A percentile compares a stretch with the other conserved stretches of the same genome.
phyloP scores from a whole-genome alignment of 2,797 vertebrate species.

The Pipistrellus pipistrellus region DNA sequence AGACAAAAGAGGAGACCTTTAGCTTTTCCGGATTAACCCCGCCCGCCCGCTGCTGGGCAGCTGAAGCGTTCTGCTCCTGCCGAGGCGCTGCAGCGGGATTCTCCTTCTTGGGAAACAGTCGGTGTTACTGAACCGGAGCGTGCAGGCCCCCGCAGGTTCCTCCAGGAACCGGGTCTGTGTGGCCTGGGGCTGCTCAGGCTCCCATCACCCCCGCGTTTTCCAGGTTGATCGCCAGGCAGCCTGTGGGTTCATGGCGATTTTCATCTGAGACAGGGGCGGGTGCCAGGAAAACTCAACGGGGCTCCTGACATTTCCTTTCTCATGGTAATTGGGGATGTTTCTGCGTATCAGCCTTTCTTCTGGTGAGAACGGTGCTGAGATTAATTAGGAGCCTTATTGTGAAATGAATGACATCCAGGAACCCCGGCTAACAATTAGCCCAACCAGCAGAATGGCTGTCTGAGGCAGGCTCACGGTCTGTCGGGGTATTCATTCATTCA shows the following conservation, averaged over 20 bases:
- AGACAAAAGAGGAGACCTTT: conserved; percentile 67
- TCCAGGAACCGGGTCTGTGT: neutral
- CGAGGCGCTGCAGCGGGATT: neutral
- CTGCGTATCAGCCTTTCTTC: conserved; percentile 86
- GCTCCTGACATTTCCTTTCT: conserved; percentile 82
- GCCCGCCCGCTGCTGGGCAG: neutral
- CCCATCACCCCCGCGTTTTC: conserved; percentile 36
- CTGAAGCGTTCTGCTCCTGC: neutral
- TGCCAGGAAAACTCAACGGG: conserved; percentile 84
- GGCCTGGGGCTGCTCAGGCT: neutral
- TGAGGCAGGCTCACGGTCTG: conserved; percentile 75
- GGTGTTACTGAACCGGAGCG: neutral
- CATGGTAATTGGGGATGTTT: conserved; percentile 87
- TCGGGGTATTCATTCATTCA: conserved; percentile 81
- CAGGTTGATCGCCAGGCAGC: conserved; percentile 42
- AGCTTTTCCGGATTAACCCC: neutral
- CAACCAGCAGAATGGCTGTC: conserved; percentile 75
- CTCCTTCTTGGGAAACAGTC: conserved; percentile 2
- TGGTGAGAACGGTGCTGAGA: conserved; percentile 86
- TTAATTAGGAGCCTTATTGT: conserved; percentile 87
- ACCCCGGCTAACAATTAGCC: conserved; percentile 86
- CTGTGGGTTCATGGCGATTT: conserved; percentile 71
- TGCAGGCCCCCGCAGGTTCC: neutral
- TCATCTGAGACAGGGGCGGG: conserved; percentile 75
- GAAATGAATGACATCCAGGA: conserved; percentile 85